Conservation (phyloP, 2,113 vertebrate genomes). For the Callionymus lyra region DNA sequence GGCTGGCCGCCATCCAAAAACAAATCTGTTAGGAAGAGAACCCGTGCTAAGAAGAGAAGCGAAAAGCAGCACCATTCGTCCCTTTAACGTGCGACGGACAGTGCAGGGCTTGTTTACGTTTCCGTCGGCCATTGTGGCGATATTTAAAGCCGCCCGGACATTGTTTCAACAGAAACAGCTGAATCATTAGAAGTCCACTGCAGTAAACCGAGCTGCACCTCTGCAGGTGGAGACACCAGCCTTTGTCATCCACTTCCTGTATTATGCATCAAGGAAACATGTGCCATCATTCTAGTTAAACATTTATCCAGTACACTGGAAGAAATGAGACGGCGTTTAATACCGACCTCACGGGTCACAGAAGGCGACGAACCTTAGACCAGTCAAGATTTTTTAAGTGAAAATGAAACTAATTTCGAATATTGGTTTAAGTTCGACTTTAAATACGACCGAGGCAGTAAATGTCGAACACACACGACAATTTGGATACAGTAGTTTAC, state of each 20-base stretch:
- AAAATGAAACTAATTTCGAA: too few relatives aligned
- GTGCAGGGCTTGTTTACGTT: slow-evolving; percentile 42
- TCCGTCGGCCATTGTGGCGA: slow-evolving; percentile 34
- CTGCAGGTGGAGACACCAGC: slow-evolving; percentile 31
- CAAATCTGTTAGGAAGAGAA: slow-evolving; percentile 53
- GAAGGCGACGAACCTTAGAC: too few relatives aligned
- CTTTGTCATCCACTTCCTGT: background rate
- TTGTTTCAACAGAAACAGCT: slow-evolving; percentile 55
- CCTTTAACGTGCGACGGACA: slow-evolving; percentile 33
- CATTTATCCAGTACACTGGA: background rate
- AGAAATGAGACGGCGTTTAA: too few relatives aligned
- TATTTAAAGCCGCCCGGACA: slow-evolving; percentile 17
- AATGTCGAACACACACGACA: too few relatives aligned
- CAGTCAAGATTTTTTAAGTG: too few relatives aligned
- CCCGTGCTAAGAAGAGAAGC: slow-evolving; percentile 25
- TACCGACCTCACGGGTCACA: too few relatives aligned
- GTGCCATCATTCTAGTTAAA: too few relatives aligned
- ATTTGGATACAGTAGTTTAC: too few relatives aligned
- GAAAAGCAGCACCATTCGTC: slow-evolving; percentile 47
- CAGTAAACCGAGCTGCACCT: slow-evolving; percentile 40
- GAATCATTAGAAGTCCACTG: slow-evolving; percentile 69
- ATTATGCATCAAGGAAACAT: too few relatives aligned
- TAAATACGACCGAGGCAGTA: too few relatives aligned
- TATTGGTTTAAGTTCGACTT: too few relatives aligned
- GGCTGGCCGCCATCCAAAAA: slow-evolving; percentile 47